These are phyloP conservation scores for Nipponacmea schrenckii DNA, from an alignment of 2,888 invertebrate genomes.

Conservation along the genomic window DNA sequence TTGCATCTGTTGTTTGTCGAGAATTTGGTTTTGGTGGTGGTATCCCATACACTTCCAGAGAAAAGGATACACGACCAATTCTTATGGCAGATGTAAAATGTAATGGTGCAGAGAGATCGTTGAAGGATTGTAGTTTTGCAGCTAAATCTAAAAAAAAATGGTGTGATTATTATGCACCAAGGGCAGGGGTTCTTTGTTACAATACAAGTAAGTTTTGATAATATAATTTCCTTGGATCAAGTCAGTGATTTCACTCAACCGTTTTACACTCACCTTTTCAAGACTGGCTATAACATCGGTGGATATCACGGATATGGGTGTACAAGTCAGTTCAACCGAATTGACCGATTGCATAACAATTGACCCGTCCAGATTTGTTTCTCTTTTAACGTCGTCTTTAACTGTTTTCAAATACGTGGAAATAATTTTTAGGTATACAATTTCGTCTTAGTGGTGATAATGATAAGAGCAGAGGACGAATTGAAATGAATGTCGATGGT, in stretches of 20 bases:
- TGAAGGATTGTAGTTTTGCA: conserved; percentile 29
- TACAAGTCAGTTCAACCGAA: too few relatives aligned
- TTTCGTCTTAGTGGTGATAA: conserved; percentile 43
- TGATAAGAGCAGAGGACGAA: conserved; percentile 39
- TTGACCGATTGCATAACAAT: too few relatives aligned
- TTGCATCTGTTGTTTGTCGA: conserved; percentile 29
- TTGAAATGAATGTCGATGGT: conserved; percentile 49
- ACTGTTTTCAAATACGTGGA: too few relatives aligned
- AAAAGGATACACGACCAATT: conserved; percentile 32
- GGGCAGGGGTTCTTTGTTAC: conserved; percentile 60
- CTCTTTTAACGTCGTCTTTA: too few relatives aligned
- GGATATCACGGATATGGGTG: too few relatives aligned
- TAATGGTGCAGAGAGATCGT: conserved; percentile 31
- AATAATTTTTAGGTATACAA: conserved; percentile 29
- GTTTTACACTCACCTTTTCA: too few relatives aligned
- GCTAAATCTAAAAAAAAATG: conserved; percentile 28
- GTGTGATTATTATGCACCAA: conserved; percentile 42
- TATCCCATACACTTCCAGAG: conserved; percentile 14
- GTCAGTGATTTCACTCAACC: background rate
- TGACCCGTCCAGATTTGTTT: too few relatives aligned
- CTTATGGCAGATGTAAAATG: conserved; percentile 38
- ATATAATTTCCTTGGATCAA: too few relatives aligned
- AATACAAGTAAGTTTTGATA: conserved; percentile 38
- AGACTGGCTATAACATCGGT: too few relatives aligned
- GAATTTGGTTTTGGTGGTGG: conserved; percentile 29